A percentile compares a stretch with the other conserved stretches of the same genome.
phyloP scores from a whole-genome alignment of 2,888 invertebrate genomes.

The Agapetus fuscipes region DNA sequence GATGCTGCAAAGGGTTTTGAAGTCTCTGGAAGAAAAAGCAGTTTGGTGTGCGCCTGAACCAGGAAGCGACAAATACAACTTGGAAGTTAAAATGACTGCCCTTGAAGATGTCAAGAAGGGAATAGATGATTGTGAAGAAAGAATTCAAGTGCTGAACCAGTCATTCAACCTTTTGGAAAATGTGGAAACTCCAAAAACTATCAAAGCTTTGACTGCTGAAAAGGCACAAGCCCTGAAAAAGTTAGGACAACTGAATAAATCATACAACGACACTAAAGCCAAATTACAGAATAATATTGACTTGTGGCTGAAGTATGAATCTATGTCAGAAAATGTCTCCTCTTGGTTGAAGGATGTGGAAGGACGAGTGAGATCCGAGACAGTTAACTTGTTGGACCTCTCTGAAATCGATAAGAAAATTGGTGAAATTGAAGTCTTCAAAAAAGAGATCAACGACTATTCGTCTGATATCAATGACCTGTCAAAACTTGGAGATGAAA shows the following conservation, averaged over 20 bases:
- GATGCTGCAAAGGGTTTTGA: conserved; percentile 70
- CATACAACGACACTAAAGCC: conserved; percentile 57
- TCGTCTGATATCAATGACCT: conserved; percentile 58
- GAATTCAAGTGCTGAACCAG: conserved; percentile 58
- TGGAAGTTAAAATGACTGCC: conserved; percentile 82
- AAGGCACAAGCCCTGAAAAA: conserved; percentile 61
- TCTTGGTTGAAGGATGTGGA: conserved; percentile 75
- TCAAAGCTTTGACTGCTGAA: conserved; percentile 57
- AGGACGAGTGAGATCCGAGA: conserved; percentile 62
- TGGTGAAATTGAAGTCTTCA: conserved; percentile 51
- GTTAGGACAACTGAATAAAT: conserved; percentile 57
- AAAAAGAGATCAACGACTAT: conserved; percentile 54
- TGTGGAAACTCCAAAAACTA: conserved; percentile 62
- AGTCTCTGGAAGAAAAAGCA: conserved; percentile 77
- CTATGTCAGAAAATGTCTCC: conserved; percentile 60
- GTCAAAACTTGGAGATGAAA: conserved; percentile 56
- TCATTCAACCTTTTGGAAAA: conserved; percentile 61
- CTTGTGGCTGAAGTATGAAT: conserved; percentile 75
- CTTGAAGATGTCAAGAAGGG: conserved; percentile 65
- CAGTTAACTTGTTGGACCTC: conserved; percentile 59
- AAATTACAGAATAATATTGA: conserved; percentile 60
- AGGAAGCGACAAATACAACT: conserved; percentile 81
- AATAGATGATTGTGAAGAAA: conserved; percentile 58
- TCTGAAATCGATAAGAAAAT: conserved; percentile 61
- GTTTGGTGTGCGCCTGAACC: conserved; percentile 86